Evolutionary conservation across 2,888 invertebrate genomes (phyloP).

Genomic region (Parthenolecanium corni): DNA sequence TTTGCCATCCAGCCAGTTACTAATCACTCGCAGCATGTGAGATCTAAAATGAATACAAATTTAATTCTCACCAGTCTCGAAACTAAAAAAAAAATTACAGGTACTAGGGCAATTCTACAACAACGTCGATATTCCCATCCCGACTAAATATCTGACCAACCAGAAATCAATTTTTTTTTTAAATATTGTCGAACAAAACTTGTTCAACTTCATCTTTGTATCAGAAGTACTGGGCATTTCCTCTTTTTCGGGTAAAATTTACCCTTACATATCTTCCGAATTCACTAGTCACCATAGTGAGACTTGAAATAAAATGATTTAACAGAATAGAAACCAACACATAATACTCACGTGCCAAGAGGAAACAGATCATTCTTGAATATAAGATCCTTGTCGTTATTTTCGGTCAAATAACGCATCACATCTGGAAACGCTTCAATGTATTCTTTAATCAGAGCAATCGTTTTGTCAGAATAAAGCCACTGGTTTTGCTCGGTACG

Average conservation of each 20-base stretch:
- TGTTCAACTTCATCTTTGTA: too few species aligned
- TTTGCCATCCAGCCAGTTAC: conserved; percentile 13
- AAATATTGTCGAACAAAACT: too few species aligned
- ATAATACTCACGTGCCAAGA: not conserved
- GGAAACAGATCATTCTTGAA: conserved; percentile 10
- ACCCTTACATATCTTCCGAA: not conserved
- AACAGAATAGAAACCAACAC: too few species aligned
- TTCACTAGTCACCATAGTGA: too few species aligned
- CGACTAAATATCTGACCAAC: too few species aligned
- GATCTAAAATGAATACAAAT: not conserved
- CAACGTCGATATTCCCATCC: too few species aligned
- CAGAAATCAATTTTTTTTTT: too few species aligned
- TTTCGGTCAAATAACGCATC: not conserved
- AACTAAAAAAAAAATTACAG: not conserved
- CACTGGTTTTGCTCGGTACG: conserved; percentile 54
- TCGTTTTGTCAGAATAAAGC: conserved; percentile 67
- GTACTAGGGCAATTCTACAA: too few species aligned
- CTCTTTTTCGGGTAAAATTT: too few species aligned
- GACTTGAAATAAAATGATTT: too few species aligned
- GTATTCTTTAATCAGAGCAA: conserved; percentile 60
- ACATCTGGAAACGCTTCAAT: conserved; percentile 59
- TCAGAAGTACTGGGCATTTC: too few species aligned
- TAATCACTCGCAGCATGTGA: conserved; percentile 14
- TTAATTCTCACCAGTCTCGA: too few species aligned
- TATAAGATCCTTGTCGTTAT: conserved; percentile 15